Percentiles rank a stretch among this genome's conserved stretches.
Evolutionary conservation across 92 coral and sea anemone genomes (phyloP).

Genomic region (Parazoanthus swiftii): DNA sequence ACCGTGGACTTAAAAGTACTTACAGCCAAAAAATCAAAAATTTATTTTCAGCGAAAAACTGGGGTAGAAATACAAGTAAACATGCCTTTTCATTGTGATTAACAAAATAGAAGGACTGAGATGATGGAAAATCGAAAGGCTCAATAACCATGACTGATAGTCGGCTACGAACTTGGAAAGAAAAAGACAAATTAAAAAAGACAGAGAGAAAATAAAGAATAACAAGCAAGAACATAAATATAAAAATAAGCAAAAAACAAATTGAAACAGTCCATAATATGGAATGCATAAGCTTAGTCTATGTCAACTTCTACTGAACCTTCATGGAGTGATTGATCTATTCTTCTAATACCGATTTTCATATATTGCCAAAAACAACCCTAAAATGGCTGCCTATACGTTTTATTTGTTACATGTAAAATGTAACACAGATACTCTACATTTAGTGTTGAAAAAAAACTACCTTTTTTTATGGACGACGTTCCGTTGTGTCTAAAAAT

Average conservation of each 20-base stretch:
- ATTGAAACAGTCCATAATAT: too few species aligned
- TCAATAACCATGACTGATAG: too few species aligned
- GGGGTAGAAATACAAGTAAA: not conserved
- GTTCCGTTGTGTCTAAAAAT: not conserved
- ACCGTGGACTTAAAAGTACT: not conserved
- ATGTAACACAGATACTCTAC: not conserved
- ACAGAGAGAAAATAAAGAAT: too few species aligned
- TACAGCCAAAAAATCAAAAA: not conserved
- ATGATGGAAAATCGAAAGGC: too few species aligned
- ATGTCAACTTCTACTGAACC: not conserved
- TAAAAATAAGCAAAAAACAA: too few species aligned
- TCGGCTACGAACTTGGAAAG: not conserved
- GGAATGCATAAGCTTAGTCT: not conserved
- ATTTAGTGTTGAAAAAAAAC: not conserved
- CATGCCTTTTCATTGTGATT: not conserved
- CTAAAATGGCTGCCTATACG: not conserved
- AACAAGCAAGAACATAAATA: not conserved
- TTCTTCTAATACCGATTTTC: too few species aligned
- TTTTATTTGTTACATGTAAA: too few species aligned
- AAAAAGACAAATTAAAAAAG: too few species aligned
- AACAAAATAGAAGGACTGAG: too few species aligned
- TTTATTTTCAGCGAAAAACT: not conserved
- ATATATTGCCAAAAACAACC: not conserved
- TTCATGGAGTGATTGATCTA: not conserved
- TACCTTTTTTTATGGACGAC: not conserved